Conservation (phyloP, 2,113 vertebrate species). For the Motacilla alba region DNA sequence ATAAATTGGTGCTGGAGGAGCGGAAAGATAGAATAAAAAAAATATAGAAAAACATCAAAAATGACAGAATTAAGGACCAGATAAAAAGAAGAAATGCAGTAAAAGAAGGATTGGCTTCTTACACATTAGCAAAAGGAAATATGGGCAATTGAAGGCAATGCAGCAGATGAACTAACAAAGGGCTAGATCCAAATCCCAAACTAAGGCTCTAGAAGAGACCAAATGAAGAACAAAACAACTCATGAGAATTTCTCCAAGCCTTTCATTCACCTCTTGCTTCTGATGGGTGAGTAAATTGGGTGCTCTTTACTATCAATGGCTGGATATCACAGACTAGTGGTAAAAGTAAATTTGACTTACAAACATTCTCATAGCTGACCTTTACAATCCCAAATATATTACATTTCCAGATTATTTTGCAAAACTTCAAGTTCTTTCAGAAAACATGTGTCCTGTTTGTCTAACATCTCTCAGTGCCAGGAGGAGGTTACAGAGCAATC, state of each 20-base stretch:
- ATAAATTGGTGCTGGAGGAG: neutral
- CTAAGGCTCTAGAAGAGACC: neutral
- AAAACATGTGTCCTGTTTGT: neutral
- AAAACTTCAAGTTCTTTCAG: neutral
- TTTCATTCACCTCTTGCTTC: neutral
- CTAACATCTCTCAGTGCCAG: neutral
- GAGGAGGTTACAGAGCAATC: neutral
- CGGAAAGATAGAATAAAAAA: neutral
- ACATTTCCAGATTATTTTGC: neutral
- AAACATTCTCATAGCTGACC: neutral
- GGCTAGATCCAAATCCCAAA: neutral
- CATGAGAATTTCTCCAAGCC: neutral
- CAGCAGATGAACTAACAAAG: neutral
- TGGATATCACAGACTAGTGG: neutral
- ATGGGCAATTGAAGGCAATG: neutral
- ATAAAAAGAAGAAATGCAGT: neutral
- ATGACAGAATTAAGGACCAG: neutral
- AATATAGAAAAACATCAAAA: neutral
- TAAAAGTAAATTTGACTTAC: neutral
- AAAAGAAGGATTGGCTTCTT: neutral
- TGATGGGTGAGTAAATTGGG: neutral
- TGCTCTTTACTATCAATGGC: neutral
- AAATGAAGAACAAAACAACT: neutral
- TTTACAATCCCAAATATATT: neutral
- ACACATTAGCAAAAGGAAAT: neutral